phyloP scores from a whole-genome alignment of 2,797 vertebrate species.

The Pachyuromys duprasi region DNA sequence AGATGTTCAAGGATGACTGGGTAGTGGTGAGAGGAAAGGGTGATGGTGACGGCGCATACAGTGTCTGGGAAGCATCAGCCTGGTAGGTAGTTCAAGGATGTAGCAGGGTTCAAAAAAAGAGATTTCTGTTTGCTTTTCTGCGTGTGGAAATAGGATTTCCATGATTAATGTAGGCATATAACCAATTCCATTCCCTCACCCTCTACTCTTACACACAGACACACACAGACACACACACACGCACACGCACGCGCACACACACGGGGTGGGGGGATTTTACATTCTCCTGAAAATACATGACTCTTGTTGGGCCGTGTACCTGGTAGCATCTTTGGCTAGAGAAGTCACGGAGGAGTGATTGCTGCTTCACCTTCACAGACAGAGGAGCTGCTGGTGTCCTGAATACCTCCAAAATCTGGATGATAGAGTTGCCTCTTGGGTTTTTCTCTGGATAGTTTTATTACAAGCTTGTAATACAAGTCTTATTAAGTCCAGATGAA shows the following conservation, averaged over 20 bases:
- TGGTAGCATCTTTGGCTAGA: neutral
- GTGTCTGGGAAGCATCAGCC: neutral
- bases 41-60: neutral
- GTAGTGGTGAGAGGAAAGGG: neutral
- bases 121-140: neutral
- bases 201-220: no score
- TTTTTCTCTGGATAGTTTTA: conserved; percentile 42
- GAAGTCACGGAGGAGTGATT: neutral
- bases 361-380: neutral
- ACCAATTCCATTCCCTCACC: neutral
- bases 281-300: conserved; percentile 29
- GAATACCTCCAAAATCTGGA: neutral
- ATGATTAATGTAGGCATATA: neutral
- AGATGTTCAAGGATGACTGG: neutral
- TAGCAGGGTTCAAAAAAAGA: neutral
- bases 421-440: conserved; percentile 8
- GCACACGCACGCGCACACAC: no score
- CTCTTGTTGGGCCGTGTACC: neutral
- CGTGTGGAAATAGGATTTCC: neutral
- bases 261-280: no score
- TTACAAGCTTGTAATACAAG: conserved; percentile 29
- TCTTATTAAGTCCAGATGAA: conserved; percentile 56
- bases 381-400: neutral
- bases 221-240: no score
- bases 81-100: neutral